Base-by-base conservation (phyloP, 2,888 invertebrate species). In the Troides oblongomaculatus region DNA sequence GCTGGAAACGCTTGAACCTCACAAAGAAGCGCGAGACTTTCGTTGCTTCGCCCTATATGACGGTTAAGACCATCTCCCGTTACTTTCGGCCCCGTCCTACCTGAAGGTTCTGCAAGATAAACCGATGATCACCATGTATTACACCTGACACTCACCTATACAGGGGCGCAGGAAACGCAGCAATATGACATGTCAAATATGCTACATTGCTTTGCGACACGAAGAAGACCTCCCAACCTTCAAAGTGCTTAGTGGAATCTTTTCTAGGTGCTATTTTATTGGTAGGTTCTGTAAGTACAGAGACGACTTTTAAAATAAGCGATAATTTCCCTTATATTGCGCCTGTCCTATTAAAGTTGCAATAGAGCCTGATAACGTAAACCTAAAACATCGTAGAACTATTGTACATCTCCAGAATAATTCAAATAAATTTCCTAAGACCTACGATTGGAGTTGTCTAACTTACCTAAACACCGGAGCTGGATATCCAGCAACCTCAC, bases 1-100 rank as follows among this genome's bases (percentile, higher is more conserved):
- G 95, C 94, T 74, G 97, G 96, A 86, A 94, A 96, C 68, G 95
- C 95, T 93, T 97, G 96, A 74, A 96, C 95, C 79, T 96, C 95
- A 85, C 97, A 97, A 78, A 96, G 93, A 77, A 95, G 94, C 73
- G 95, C 94, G 76, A 95, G 94, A 76, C 90, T 93, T 76, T 89
- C 86, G 69, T 77, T 80, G 71, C 78, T 78, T 74, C 81, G 82
- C 78, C 93, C 90, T 80, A 93, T 88, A 76, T 93, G 89, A 75
- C 94, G 93, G 84, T 94, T 94, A 76, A 94, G 90, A 71, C 94
- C 94, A 84, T 94, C 93, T 74, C 94, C 94, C 75, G 94, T 94
- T 79, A 95, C 90, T 83, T 94, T 95, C 66, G 96, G 96, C 67
- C 94, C 93, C 76, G 95, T 95, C 82, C 95, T 95, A 87, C 95